These are phyloP conservation scores for Anableps anableps DNA, from an alignment of 2,797 vertebrate genomes.

Conservation along the genomic window DNA sequence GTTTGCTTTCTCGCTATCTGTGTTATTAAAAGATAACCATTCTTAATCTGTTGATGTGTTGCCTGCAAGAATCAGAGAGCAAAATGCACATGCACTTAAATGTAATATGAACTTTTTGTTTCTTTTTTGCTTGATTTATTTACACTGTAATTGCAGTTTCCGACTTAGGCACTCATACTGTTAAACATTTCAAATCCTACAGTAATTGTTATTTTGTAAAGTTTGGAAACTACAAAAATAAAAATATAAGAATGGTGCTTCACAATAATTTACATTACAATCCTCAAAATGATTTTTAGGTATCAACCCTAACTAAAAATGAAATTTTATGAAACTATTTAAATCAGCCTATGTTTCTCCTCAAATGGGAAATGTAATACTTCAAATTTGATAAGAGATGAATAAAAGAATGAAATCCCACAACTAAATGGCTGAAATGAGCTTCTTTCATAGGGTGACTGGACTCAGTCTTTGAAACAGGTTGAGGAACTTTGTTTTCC, in stretches of 20 bases:
- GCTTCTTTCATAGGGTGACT: too few species aligned
- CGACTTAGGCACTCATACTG: not conserved
- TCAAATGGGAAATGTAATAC: not conserved
- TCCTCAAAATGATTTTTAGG: not conserved
- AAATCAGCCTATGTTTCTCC: not conserved
- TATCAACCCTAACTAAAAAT: not conserved
- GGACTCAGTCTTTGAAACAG: too few species aligned
- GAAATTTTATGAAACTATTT: constrained; percentile 1
- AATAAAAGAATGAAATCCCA: not conserved
- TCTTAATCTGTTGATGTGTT: constrained; percentile 35
- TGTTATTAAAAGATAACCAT: constrained; percentile 59
- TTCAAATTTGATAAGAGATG: not conserved
- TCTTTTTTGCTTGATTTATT: constrained; percentile 1
- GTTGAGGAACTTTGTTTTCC: too few species aligned
- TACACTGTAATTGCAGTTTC: not conserved
- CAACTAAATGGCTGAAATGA: not conserved
- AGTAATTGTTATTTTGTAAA: not conserved
- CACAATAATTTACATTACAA: not conserved
- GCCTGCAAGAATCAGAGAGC: constrained; percentile 23
- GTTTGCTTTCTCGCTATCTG: constrained; percentile 46
- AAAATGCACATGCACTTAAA: not conserved
- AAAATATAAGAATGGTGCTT: not conserved
- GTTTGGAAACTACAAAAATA: not conserved
- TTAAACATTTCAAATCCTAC: not conserved
- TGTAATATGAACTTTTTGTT: not conserved